phyloP scores from a whole-genome alignment of 2,888 invertebrate species.

The Bedellia somnulentella region DNA sequence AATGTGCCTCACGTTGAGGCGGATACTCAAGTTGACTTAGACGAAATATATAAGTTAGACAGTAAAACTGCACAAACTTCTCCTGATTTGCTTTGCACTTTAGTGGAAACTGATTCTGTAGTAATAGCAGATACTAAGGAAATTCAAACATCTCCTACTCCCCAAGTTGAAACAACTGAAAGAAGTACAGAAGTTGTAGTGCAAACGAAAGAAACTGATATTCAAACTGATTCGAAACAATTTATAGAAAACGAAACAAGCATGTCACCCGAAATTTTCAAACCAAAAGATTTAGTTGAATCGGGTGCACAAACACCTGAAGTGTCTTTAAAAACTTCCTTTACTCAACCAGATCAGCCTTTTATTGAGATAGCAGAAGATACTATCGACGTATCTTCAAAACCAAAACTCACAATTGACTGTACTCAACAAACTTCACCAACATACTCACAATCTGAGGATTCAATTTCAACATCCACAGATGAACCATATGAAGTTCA shows the following conservation, averaged over 20 bases:
- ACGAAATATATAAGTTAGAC: constrained; percentile 30
- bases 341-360: constrained; percentile 32
- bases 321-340: constrained; percentile 28
- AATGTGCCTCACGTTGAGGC: constrained; percentile 45
- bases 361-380: constrained; percentile 14
- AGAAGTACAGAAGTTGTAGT: constrained; percentile 37
- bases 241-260: constrained; percentile 36
- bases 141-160: constrained; percentile 58
- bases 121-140: constrained; percentile 46
- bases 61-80: constrained; percentile 57
- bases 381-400: constrained; percentile 8
- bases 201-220: constrained; percentile 37
- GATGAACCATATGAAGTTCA: constrained; percentile 65
- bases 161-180: constrained; percentile 26
- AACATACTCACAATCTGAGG: constrained; percentile 50
- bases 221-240: constrained; percentile 33
- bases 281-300: constrained; percentile 26
- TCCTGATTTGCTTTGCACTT: too few relatives aligned
- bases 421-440: constrained; percentile 61
- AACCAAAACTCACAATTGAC: constrained; percentile 13
- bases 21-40: constrained; percentile 53
- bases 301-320: constrained; percentile 41
- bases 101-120: constrained; percentile 18
- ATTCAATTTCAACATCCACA: constrained; percentile 48
- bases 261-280: constrained; percentile 32